Evolutionary conservation across 2,888 invertebrate genomes (phyloP).

Genomic region (Gortyna flavago): DNA sequence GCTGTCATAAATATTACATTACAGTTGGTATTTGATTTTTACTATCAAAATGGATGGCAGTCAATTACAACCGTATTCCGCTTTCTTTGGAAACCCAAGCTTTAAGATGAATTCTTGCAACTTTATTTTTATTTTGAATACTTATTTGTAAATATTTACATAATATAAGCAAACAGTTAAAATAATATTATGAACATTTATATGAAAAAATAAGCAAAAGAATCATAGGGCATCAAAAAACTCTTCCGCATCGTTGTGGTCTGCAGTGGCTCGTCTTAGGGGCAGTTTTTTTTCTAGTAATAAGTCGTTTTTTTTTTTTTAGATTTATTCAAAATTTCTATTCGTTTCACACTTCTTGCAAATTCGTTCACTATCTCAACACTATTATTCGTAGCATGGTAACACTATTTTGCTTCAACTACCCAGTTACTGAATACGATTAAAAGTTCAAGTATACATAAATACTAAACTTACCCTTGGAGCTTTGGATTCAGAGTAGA

Average conservation of each 20-base stretch:
- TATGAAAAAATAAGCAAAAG: too few relatives aligned
- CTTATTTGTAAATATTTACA: too few relatives aligned
- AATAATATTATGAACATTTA: too few relatives aligned
- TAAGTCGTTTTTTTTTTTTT: too few relatives aligned
- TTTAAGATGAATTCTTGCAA: too few relatives aligned
- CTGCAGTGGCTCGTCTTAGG: too few relatives aligned
- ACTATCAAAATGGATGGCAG: not conserved
- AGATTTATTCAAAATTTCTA: too few relatives aligned
- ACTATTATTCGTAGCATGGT: not conserved
- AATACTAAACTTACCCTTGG: conserved; percentile 76
- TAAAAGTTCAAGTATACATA: not conserved
- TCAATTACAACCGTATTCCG: not conserved
- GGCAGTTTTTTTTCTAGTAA: too few relatives aligned
- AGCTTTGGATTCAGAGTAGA: conserved; percentile 80
- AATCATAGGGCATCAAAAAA: too few relatives aligned
- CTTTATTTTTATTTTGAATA: too few relatives aligned
- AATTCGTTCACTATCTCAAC: not conserved
- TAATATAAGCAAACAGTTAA: too few relatives aligned
- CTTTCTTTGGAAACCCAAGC: not conserved
- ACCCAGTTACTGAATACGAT: not conserved
- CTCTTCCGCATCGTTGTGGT: too few relatives aligned
- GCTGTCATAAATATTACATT: not conserved
- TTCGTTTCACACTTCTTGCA: not conserved
- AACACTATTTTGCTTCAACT: not conserved
- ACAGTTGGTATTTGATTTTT: not conserved